Conservation (phyloP, 1,140 invertebrate genomes). For the Dysdera silvatica region DNA sequence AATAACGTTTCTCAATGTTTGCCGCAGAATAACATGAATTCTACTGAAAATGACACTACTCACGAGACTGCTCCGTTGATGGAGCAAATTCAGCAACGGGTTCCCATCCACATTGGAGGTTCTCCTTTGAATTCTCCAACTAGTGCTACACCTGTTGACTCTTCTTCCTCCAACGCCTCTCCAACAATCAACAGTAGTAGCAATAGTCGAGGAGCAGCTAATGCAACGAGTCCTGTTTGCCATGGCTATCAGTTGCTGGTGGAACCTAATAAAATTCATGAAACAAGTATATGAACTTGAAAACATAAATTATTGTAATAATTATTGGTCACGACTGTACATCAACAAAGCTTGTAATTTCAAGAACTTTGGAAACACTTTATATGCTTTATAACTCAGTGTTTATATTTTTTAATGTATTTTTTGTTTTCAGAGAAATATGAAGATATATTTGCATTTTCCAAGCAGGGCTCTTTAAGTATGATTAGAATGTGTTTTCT, state of each 20-base stretch:
- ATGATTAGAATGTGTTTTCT: too few species aligned
- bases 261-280: constrained; percentile 34
- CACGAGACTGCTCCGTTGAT: constrained; percentile 23
- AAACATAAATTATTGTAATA: too few species aligned
- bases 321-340: too few species aligned
- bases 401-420: too few species aligned
- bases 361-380: too few species aligned
- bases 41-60: background rate
- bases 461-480: too few species aligned
- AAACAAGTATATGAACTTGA: constrained; percentile 35
- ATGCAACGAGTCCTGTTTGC: constrained; percentile 27
- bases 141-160: constrained; percentile 9
- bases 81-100: background rate
- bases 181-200: constrained; percentile 4
- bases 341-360: too few species aligned
- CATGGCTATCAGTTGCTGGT: constrained; percentile 36
- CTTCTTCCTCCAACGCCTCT: constrained; percentile 5
- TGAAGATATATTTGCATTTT: too few species aligned
- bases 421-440: too few species aligned
- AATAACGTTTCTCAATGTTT: background rate
- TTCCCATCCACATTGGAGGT: background rate
- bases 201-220: background rate
- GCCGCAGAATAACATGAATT: background rate
- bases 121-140: constrained; percentile 10
- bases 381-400: too few species aligned